Evolutionary conservation across 2,113 vertebrate genomes (phyloP).

Genomic region (Hippocampus zosterae): DNA sequence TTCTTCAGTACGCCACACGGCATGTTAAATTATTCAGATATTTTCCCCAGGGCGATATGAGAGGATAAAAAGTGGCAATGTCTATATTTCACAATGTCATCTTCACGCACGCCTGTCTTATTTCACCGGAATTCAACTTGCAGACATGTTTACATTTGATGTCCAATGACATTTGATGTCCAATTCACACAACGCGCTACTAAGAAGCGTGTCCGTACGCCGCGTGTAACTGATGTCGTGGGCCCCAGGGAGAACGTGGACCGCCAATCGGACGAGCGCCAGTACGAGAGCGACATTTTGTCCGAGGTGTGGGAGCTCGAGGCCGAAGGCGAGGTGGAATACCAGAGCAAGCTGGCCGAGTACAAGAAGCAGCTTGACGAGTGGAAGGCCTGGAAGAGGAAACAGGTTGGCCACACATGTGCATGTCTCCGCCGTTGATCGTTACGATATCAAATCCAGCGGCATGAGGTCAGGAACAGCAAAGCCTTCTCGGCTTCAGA

Average conservation of each 20-base stretch:
- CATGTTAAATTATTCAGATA: too few relatives aligned
- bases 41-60: too few relatives aligned
- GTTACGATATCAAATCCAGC: too few relatives aligned
- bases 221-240: neutral
- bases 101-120: too few relatives aligned
- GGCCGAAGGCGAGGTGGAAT: constrained; percentile 78
- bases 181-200: too few relatives aligned
- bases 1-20: too few relatives aligned
- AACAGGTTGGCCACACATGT: constrained; percentile 73
- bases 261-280: constrained; percentile 68
- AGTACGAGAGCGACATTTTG: constrained; percentile 82
- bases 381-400: constrained; percentile 86
- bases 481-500: neutral
- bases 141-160: too few relatives aligned
- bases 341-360: constrained; percentile 73
- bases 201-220: neutral
- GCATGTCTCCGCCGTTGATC: neutral
- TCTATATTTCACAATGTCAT: too few relatives aligned
- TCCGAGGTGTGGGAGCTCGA: constrained; percentile 80
- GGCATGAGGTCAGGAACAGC: too few relatives aligned
- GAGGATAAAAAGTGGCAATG: too few relatives aligned
- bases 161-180: too few relatives aligned
- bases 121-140: too few relatives aligned
- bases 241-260: constrained; percentile 81
- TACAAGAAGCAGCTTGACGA: constrained; percentile 76